Percentiles rank a stretch among this genome's conserved stretches.
Conservation (phyloP, 2,888 invertebrate genomes). For the Rhamphomyia laevipes region DNA sequence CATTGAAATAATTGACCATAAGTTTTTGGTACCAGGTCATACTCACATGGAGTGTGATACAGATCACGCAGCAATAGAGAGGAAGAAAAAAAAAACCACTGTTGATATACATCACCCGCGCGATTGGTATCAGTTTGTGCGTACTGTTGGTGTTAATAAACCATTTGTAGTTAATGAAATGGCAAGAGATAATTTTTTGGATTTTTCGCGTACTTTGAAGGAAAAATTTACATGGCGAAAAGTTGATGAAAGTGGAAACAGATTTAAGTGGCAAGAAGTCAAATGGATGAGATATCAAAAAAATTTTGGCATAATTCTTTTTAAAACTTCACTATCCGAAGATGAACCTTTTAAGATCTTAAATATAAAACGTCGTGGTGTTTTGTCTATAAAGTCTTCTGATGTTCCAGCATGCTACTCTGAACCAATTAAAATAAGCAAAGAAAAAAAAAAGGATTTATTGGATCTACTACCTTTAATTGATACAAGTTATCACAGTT, state of each 20-base stretch:
- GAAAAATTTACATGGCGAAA: not conserved
- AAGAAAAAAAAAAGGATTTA: not conserved
- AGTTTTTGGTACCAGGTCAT: constrained; percentile 12
- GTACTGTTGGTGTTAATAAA: not conserved
- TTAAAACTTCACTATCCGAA: not conserved
- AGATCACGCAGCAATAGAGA: not conserved
- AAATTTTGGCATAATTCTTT: not conserved
- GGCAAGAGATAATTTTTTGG: too few relatives aligned
- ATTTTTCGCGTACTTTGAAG: too few relatives aligned
- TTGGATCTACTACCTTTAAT: too few relatives aligned
- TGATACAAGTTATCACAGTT: too few relatives aligned
- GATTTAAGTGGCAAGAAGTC: not conserved
- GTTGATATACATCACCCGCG: not conserved
- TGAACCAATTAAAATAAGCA: not conserved
- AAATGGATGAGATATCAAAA: not conserved
- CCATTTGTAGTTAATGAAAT: not conserved
- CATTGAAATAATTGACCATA: not conserved
- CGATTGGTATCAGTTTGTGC: not conserved
- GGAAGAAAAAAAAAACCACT: not conserved
- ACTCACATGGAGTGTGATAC: constrained; percentile 7
- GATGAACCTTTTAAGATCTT: not conserved
- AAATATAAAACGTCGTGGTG: not conserved
- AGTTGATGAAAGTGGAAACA: not conserved
- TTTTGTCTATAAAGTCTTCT: not conserved
- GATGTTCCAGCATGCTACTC: not conserved